Evolutionary conservation across 1,140 invertebrate species (phyloP).

Genomic region (Diachasmimorpha longicaudata): DNA sequence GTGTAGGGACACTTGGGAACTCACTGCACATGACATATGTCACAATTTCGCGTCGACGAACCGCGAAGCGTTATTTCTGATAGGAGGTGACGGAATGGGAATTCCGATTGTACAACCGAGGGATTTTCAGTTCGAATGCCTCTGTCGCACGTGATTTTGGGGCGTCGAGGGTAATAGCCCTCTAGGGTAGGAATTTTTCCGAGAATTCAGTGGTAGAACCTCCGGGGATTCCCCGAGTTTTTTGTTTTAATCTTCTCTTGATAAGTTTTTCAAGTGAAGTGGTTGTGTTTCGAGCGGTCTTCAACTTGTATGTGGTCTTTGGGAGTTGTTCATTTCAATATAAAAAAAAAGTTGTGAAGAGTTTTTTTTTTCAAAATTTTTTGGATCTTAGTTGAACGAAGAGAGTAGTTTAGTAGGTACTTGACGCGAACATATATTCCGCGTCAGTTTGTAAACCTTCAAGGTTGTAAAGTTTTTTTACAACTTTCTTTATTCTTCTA

Average conservation of each 20-base stretch:
- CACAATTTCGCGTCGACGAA: constrained; percentile 13
- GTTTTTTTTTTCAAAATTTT: too few species aligned
- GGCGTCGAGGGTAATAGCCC: neutral
- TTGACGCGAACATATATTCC: too few species aligned
- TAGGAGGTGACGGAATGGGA: neutral
- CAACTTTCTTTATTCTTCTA: too few species aligned
- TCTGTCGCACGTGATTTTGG: too few species aligned
- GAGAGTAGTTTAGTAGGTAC: too few species aligned
- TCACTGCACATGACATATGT: constrained; percentile 17
- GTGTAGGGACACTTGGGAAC: neutral
- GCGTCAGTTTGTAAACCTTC: too few species aligned
- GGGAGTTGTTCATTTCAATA: neutral
- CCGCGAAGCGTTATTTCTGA: constrained; percentile 1
- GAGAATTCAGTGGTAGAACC: neutral
- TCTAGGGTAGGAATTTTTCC: neutral
- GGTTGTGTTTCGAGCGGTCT: neutral
- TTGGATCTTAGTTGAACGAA: too few species aligned
- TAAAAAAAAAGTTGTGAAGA: too few species aligned
- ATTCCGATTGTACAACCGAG: neutral
- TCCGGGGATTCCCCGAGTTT: neutral
- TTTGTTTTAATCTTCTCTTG: neutral
- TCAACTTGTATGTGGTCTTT: neutral
- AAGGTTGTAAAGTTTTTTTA: too few species aligned
- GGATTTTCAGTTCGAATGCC: too few species aligned
- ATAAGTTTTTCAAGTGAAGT: neutral